These are phyloP conservation scores for Thomomys bottae DNA, from an alignment of 2,113 vertebrate species.

Conservation along the genomic window DNA sequence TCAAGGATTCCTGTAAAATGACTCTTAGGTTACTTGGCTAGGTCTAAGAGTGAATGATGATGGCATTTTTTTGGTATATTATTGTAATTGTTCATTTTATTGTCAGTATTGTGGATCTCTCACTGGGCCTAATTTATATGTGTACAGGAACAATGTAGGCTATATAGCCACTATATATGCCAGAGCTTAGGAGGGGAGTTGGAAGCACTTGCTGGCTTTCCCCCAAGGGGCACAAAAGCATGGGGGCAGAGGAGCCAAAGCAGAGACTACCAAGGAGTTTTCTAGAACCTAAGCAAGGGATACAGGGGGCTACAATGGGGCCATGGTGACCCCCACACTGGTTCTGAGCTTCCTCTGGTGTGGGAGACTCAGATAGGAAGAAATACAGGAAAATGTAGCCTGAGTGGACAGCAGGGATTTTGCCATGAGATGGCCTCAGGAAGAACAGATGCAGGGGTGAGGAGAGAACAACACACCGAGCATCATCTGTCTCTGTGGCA, in stretches of 20 bases:
- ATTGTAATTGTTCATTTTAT: not conserved
- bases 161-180: not conserved
- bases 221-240: accelerated
- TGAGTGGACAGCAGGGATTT: accelerated
- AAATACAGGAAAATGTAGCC: no score
- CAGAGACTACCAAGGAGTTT: not conserved
- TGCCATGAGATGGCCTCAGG: not conserved
- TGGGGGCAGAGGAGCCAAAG: accelerated
- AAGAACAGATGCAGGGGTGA: accelerated
- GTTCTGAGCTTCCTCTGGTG: not conserved
- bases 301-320: not conserved
- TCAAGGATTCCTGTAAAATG: not conserved
- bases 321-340: not conserved
- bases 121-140: not conserved
- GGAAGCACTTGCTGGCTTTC: not conserved
- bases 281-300: not conserved
- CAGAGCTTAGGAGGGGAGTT: not conserved
- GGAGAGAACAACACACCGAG: not conserved
- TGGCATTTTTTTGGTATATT: not conserved
- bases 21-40: not conserved
- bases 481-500: not conserved
- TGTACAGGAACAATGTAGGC: not conserved
- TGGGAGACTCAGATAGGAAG: not conserved
- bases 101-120: not conserved
- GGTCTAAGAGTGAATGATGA: not conserved